Conservation (phyloP, 2,113 vertebrate genomes). For the Chaetodon auriga region DNA sequence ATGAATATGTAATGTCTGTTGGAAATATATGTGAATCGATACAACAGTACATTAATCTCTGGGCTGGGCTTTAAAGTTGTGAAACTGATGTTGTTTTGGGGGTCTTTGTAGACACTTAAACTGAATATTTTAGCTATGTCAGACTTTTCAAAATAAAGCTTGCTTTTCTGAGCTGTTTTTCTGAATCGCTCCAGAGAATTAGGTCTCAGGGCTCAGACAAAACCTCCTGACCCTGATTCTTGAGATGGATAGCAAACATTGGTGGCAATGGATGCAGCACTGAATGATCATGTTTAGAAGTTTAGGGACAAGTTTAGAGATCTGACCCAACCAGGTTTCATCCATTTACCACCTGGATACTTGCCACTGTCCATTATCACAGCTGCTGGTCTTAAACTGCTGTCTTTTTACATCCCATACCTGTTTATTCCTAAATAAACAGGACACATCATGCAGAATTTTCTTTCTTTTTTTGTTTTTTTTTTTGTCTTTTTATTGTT, state of each 20-base stretch:
- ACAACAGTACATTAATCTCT: too few relatives aligned
- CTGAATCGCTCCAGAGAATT: not conserved
- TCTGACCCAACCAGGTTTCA: not conserved
- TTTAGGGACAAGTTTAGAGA: not conserved
- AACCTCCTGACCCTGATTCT: not conserved
- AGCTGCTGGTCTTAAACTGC: not conserved
- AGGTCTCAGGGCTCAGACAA: not conserved
- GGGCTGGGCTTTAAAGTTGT: too few relatives aligned
- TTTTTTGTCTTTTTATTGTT: not conserved
- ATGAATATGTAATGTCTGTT: too few relatives aligned
- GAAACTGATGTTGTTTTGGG: too few relatives aligned
- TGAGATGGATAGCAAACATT: not conserved
- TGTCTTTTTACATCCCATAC: not conserved
- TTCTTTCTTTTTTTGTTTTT: too few relatives aligned
- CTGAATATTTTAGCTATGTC: too few relatives aligned
- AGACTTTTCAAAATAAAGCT: not conserved
- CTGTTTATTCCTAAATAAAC: not conserved
- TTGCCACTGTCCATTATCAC: not conserved
- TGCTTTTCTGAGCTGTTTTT: not conserved
- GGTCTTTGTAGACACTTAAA: too few relatives aligned
- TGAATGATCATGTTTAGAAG: not conserved
- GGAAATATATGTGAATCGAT: too few relatives aligned
- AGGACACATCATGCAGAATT: not conserved
- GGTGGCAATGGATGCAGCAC: not conserved
- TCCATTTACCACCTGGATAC: not conserved